Percentiles rank a stretch among this genome's conserved stretches.
phyloP scores from a whole-genome alignment of 2,113 vertebrate species.

The Cinclus cinclus region DNA sequence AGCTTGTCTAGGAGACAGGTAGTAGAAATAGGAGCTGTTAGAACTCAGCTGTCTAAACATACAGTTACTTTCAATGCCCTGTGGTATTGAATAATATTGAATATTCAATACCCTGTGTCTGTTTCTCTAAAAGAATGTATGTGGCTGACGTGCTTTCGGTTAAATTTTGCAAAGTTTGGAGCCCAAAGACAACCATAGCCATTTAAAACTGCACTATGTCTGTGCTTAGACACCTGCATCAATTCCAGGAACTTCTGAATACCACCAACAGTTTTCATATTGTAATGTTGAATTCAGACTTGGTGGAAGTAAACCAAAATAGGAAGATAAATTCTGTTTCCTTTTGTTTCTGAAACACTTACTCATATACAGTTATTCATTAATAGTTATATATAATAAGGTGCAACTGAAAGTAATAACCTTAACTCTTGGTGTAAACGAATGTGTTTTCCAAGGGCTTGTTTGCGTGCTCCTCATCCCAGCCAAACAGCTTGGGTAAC shows the following conservation, averaged over 20 bases:
- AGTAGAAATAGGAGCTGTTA: not conserved
- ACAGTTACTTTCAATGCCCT: not conserved
- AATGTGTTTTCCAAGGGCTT: not conserved
- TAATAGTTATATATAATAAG: not conserved
- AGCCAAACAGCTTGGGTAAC: not conserved
- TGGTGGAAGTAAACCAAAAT: not conserved
- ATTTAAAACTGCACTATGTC: not conserved
- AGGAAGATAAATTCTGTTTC: not conserved
- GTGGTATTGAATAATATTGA: not conserved
- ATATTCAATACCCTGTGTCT: not conserved
- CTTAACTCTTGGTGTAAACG: not conserved
- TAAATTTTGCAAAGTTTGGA: not conserved
- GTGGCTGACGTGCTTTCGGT: not conserved
- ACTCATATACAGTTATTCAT: not conserved
- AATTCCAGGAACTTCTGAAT: not conserved
- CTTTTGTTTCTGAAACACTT: not conserved
- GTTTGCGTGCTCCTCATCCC: not conserved
- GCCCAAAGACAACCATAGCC: not conserved
- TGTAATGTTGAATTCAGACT: not conserved
- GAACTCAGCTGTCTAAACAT: not conserved
- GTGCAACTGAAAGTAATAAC: not conserved
- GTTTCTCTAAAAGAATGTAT: not conserved
- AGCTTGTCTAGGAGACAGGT: not conserved
- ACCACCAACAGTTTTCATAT: not conserved
- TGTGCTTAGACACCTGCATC: not conserved